Percentiles rank a stretch among this genome's conserved stretches.
These are phyloP conservation scores for Oophaga pumilio DNA, from an alignment of 2,113 vertebrate species.

Conservation along the genomic window DNA sequence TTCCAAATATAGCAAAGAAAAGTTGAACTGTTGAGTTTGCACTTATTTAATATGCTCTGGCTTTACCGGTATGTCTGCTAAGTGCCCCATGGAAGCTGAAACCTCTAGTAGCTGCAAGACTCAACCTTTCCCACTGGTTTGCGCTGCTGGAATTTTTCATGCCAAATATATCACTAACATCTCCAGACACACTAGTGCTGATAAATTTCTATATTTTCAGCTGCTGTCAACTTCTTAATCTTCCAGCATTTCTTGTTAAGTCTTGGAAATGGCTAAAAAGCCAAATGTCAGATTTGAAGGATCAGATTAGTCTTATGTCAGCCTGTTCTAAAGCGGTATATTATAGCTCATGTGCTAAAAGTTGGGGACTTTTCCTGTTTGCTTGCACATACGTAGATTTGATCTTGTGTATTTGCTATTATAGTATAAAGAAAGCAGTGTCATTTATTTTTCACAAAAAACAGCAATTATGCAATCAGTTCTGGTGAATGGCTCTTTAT, in stretches of 20 bases:
- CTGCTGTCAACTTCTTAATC: conserved; percentile 25
- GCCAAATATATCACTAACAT: neutral
- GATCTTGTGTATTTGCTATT: neutral
- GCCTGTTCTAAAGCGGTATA: neutral
- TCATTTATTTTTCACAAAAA: too few species aligned
- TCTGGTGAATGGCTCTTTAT: too few species aligned
- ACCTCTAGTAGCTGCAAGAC: conserved; percentile 23
- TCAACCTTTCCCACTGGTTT: conserved; percentile 21
- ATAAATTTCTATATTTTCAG: conserved; percentile 32
- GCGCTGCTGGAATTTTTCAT: conserved; percentile 21
- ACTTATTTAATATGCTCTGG: conserved; percentile 72
- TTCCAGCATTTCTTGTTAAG: conserved; percentile 26
- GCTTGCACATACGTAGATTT: neutral
- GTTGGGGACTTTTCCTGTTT: neutral
- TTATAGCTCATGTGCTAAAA: neutral
- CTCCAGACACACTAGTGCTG: neutral
- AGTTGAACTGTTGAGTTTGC: conserved; percentile 69
- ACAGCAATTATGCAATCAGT: too few species aligned
- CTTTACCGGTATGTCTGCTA: conserved; percentile 78
- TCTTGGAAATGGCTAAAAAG: conserved; percentile 35
- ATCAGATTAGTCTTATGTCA: conserved; percentile 17
- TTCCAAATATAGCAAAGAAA: conserved; percentile 38
- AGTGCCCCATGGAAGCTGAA: conserved; percentile 25
- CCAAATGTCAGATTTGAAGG: conserved; percentile 24
- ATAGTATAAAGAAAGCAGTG: neutral